phyloP scores from a whole-genome alignment of 2,113 vertebrate species.

The Amphiprion percula region DNA sequence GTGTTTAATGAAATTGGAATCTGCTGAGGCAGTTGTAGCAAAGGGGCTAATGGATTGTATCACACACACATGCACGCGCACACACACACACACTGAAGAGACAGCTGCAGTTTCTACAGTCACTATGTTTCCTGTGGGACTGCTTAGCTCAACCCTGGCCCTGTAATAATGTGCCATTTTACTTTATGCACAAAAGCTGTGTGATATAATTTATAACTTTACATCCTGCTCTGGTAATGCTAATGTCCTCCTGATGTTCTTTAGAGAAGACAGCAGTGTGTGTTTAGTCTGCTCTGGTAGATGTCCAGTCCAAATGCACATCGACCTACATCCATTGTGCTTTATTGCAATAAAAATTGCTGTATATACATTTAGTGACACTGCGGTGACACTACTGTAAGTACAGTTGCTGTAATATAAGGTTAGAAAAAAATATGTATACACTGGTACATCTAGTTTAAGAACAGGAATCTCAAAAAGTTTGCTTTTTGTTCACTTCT shows the following conservation, averaged over 20 bases:
- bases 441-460: neutral
- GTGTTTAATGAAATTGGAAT: slow-evolving; percentile 67
- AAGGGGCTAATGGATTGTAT: slow-evolving; percentile 54
- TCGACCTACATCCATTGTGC: neutral
- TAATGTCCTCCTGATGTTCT: slow-evolving; percentile 52
- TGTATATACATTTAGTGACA: slow-evolving; percentile 1
- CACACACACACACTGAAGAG: slow-evolving; percentile 33
- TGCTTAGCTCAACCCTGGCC: slow-evolving; percentile 59
- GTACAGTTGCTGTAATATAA: neutral
- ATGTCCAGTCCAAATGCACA: neutral
- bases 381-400: neutral
- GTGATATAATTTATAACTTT: slow-evolving; percentile 60
- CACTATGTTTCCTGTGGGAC: slow-evolving; percentile 65
- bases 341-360: neutral
- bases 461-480: neutral
- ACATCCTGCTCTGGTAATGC: slow-evolving; percentile 29
- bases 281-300: neutral
- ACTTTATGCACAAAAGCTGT: slow-evolving; percentile 68
- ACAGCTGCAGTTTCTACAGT: slow-evolving; percentile 60
- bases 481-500: too few species aligned
- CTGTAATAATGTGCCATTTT: slow-evolving; percentile 74
- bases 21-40: slow-evolving; percentile 51
- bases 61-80: slow-evolving; percentile 32
- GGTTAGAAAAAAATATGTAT: neutral
- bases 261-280: slow-evolving; percentile 4